Evolutionary conservation across 1,140 invertebrate species (phyloP).

Genomic region (Mercenaria mercenaria): DNA sequence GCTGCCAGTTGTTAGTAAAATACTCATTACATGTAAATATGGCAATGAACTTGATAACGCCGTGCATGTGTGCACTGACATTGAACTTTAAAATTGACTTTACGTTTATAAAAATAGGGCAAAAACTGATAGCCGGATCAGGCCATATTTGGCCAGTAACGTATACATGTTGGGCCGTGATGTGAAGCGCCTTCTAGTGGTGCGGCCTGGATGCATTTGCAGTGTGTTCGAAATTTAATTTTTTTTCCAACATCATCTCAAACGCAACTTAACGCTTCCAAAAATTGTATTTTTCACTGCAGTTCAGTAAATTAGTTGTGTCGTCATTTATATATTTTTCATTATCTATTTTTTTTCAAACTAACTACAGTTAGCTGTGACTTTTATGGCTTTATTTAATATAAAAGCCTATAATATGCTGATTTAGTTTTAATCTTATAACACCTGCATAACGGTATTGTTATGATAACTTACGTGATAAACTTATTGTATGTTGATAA

Average conservation of each 20-base stretch:
- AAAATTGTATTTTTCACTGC: neutral
- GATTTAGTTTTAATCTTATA: no score
- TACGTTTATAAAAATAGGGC: neutral
- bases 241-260: neutral
- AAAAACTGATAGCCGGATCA: neutral
- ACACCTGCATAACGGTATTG: no score
- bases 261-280: neutral
- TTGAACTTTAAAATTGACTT: neutral
- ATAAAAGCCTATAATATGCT: no score
- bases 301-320: no score
- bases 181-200: neutral
- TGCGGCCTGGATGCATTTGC: constrained; percentile 6
- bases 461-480: no score
- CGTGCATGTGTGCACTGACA: neutral
- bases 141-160: neutral
- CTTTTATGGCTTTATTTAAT: no score
- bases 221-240: neutral
- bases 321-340: no score
- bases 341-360: no score
- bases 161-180: neutral
- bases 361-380: no score
- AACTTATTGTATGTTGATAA: no score
- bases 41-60: neutral
- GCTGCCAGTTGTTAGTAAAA: neutral
- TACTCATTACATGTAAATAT: neutral